Evolutionary conservation across 2,113 vertebrate genomes (phyloP), one percentile per base, ranked within the genome.

Genomic region (Zosterops lateralis): DNA sequence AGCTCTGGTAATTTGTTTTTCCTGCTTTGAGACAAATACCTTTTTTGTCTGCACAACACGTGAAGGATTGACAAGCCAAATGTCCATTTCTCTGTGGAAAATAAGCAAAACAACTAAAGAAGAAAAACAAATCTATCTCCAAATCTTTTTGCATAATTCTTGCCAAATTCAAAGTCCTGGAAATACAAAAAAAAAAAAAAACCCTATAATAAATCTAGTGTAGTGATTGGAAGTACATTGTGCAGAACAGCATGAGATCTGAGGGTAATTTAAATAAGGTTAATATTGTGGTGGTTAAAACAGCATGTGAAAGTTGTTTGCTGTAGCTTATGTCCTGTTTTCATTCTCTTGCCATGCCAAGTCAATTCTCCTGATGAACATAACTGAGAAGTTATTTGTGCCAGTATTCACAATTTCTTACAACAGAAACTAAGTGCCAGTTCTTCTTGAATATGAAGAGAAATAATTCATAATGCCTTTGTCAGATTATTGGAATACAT

Each of bases 391-490:
- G 65, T 89, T 87, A 92, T 61, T 95, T 81, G 21, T 89, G 61
- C 36, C 65, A 67, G 44, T 40, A 26, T 78, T 90, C 80, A 74
- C 40, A 64, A 54, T 60, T 90, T 86, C 58, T 67, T 81, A 48
- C 68, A 83, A 71, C 11, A 48, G 56, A 78, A 90, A 74, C 28
- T 64, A 66, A 88, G 38, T 53, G 74, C 50, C 36, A 76, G 29
- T 72, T 92, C 72, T 82, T 89, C 38, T 79, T 81, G 50, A 75
- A 45, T 89, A 34, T 29, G 36, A 92, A 73, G 57, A 90, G 61
- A 93, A 90, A 89, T 90, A 92, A 75, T 89, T 84, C 42, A 65
- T 72, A 87, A 78, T 65, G 21, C 22, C n/a, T 91, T 78, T 93
- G 62, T 89, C 66, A 87, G 61, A 82, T 93, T 89, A 61, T 38